phyloP scores from a whole-genome alignment of 2,113 vertebrate species.

The Chaetodon trifascialis region DNA sequence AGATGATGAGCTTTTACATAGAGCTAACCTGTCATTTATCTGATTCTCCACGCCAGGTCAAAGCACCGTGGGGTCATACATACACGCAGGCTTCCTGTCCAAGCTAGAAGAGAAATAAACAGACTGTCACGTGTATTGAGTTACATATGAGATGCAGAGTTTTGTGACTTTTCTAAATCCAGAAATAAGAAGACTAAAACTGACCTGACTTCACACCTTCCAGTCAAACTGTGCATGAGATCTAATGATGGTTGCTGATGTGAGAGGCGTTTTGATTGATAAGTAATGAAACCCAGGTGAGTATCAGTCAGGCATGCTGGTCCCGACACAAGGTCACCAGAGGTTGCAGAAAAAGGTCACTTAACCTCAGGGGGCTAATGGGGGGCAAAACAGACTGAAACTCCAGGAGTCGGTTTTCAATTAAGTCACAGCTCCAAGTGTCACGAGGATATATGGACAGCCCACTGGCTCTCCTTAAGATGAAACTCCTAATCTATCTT shows the following conservation, averaged over 20 bases:
- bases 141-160: slow-evolving; percentile 32
- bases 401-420: slow-evolving; percentile 80
- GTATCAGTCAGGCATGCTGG: slow-evolving; percentile 60
- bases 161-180: slow-evolving; percentile 38
- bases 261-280: slow-evolving; percentile 59
- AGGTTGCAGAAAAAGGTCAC: slow-evolving; percentile 75
- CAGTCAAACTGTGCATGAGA: no score
- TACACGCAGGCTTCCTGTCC: slow-evolving; percentile 25
- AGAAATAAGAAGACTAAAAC: slow-evolving; percentile 11
- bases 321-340: slow-evolving; percentile 65
- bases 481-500: slow-evolving; percentile 72
- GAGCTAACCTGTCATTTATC: slow-evolving; percentile 57
- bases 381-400: slow-evolving; percentile 63
- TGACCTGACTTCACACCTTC: no score
- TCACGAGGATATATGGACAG: slow-evolving; percentile 68
- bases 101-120: slow-evolving; percentile 20
- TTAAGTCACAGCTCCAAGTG: slow-evolving; percentile 74
- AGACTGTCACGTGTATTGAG: slow-evolving; percentile 34
- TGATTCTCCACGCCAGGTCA: slow-evolving; percentile 56
- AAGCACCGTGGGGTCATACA: slow-evolving; percentile 1
- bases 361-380: slow-evolving; percentile 62
- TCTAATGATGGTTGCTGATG: slow-evolving; percentile 10
- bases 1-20: slow-evolving; percentile 71
- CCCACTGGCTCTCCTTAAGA: slow-evolving; percentile 30
- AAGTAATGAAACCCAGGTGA: slow-evolving; percentile 79